Evolutionary conservation across 2,888 invertebrate genomes (phyloP), one percentile per base, ranked within the genome.

Genomic region (Argynnis bischoffii): DNA sequence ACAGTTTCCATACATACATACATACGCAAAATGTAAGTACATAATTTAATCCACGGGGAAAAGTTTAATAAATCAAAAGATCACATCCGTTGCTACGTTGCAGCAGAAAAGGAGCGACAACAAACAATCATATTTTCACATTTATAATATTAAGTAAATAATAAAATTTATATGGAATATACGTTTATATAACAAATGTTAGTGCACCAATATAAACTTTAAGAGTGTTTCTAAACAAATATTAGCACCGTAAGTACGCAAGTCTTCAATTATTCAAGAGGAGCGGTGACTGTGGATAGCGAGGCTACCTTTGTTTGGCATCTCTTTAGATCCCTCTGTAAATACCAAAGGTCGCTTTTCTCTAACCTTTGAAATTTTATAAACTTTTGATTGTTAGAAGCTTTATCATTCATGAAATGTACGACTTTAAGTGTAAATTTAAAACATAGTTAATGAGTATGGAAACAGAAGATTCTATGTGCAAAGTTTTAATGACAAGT

Each of bases 311-410:
- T 73, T 73, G 75, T 76, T 74, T 72, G 69, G 76, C 69, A 75
- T 72, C 69, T 73, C 70, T 71, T 75, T 73, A 75, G 76, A 79
- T 78, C 76, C 77, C 74, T 75, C 74, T 60, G 70, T 74, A 76
- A 85, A 86, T 85, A 79, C 76, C 79, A 85, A 84, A 84, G 84
- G 84, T 85, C 80, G 69, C 77, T 71, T 46, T 31, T 51, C 59
- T 48, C 6, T 59, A 31, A 50, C 35, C 59, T 50, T 41, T 51
- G 35, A 61, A 56, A 60, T 59, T 63, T 65, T 69, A 67, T 55
- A 64, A 67, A 70, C 50, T 67, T 68, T 67, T 59, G 31, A 64
- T 64, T 60, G 55, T 66, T 59, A 55, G 48, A 66, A 64, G 46
- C 64, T 66, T 1, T 51, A 57, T 48, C 47, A 63, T 59, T 63